These are phyloP conservation scores for Lanius ludovicianus DNA, from an alignment of 2,113 vertebrate species.

Conservation along the genomic window DNA sequence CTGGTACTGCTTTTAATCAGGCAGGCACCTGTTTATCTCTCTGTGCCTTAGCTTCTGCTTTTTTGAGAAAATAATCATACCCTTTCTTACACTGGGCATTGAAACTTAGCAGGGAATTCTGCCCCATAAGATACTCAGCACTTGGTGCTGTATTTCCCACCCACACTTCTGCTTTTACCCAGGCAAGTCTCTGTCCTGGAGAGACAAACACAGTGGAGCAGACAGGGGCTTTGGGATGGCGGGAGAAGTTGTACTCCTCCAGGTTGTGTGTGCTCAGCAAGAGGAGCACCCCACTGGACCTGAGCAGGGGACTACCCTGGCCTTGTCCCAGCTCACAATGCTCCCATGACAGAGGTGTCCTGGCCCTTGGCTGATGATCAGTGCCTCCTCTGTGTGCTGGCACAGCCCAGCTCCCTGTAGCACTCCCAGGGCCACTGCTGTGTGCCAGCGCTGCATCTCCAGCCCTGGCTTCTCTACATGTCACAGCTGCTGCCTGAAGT, in stretches of 20 bases:
- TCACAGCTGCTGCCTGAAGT: background rate
- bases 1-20: background rate
- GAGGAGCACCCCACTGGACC: accelerated
- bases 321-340: background rate
- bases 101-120: background rate
- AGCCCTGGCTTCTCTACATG: background rate
- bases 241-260: background rate
- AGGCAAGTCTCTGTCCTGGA: background rate
- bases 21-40: background rate
- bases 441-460: background rate
- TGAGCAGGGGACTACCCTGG: background rate
- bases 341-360: background rate
- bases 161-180: background rate
- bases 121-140: background rate
- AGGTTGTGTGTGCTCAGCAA: background rate
- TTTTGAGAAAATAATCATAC: background rate
- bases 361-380: background rate
- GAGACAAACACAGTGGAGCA: background rate
- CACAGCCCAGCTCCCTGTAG: accelerated
- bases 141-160: background rate
- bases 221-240: background rate
- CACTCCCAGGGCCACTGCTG: accelerated
- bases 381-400: accelerated
- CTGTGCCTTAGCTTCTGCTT: background rate
- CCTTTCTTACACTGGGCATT: background rate